A percentile compares a stretch with the other conserved stretches of the same genome.
Conservation (phyloP, 2,113 vertebrate genomes). For the Hemichromis elongatus region DNA sequence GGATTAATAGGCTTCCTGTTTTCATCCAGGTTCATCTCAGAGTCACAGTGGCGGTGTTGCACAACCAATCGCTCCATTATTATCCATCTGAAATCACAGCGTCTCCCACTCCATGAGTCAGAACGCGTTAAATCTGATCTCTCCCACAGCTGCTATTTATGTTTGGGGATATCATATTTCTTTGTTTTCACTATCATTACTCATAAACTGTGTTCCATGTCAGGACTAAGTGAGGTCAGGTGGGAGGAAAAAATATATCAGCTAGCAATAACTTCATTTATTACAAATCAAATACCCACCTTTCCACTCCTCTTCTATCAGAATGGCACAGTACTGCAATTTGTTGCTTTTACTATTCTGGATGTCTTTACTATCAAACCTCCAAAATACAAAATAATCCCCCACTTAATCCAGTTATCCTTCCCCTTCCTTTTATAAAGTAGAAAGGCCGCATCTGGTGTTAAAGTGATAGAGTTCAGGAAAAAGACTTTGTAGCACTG, state of each 20-base stretch:
- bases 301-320: neutral
- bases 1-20: neutral
- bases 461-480: neutral
- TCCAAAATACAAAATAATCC: neutral
- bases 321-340: neutral
- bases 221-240: neutral
- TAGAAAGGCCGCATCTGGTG: fast-evolving
- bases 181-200: neutral
- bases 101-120: neutral
- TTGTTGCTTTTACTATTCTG: neutral
- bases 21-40: neutral
- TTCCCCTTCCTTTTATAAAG: neutral
- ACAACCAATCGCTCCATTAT: neutral
- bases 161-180: neutral
- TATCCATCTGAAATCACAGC: neutral
- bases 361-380: neutral
- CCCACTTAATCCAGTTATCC: neutral
- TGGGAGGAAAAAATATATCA: neutral
- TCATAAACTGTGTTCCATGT: neutral
- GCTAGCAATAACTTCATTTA: neutral
- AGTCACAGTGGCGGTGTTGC: neutral
- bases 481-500: neutral
- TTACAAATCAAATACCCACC: neutral
- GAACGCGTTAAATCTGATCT: neutral
- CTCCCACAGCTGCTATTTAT: neutral